Conservation (phyloP, 2,888 invertebrate species). For the Dexiosoma caninum region DNA sequence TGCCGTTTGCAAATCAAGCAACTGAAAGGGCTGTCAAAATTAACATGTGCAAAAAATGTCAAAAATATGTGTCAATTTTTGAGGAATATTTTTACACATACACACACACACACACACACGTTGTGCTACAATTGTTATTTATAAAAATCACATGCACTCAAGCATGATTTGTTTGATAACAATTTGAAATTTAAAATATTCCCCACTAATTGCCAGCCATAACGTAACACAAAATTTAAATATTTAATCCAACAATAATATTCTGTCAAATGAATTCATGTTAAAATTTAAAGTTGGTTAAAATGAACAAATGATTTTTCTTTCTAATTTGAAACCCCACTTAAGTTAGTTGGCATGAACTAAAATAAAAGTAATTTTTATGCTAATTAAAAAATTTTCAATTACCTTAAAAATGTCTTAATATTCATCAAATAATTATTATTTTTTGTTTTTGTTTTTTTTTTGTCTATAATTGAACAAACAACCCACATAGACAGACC, state of each 20-base stretch:
- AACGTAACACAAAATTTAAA: slow-evolving; percentile 19
- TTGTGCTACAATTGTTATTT: slow-evolving; percentile 6
- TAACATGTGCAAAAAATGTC: slow-evolving; percentile 71
- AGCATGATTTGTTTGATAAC: slow-evolving; percentile 32
- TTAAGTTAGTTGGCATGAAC: not conserved
- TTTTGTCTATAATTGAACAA: slow-evolving; percentile 51
- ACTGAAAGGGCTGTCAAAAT: slow-evolving; percentile 68
- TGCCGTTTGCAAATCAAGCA: slow-evolving; percentile 61
- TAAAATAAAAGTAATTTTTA: slow-evolving; percentile 50
- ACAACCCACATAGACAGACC: slow-evolving; percentile 36
- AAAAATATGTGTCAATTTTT: slow-evolving; percentile 67
- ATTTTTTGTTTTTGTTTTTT: no score
- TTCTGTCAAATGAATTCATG: not conserved
- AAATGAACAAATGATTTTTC: not conserved
- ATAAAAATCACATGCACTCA: slow-evolving; percentile 42
- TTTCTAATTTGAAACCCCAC: not conserved
- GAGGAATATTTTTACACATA: not conserved
- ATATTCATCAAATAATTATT: slow-evolving; percentile 58
- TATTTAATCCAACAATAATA: no score
- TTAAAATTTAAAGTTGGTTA: not conserved
- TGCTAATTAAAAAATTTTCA: slow-evolving; percentile 60
- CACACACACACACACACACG: no score
- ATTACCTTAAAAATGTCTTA: slow-evolving; percentile 61
- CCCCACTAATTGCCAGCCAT: not conserved
- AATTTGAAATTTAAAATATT: slow-evolving; percentile 14